Percentiles rank a stretch among this genome's conserved stretches.
phyloP scores from a whole-genome alignment of 1,140 invertebrate species.

The Pogonognathellus flavescens region DNA sequence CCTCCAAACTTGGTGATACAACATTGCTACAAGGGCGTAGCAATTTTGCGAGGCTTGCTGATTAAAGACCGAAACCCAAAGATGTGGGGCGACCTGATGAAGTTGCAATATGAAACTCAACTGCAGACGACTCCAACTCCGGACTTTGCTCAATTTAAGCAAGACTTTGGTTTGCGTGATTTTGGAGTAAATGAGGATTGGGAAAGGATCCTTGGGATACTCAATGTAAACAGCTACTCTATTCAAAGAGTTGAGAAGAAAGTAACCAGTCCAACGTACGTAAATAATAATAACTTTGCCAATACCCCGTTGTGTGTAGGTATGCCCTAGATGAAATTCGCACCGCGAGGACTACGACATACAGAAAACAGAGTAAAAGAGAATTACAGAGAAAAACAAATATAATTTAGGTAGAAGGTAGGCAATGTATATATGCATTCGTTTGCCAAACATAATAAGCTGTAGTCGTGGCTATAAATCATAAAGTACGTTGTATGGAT shows the following conservation, averaged over 20 bases:
- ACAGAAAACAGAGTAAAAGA: too few species aligned
- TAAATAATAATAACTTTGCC: too few species aligned
- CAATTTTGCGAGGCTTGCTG: slow-evolving; percentile 53
- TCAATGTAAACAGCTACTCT: slow-evolving; percentile 60
- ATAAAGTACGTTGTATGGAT: too few species aligned
- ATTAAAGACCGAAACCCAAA: slow-evolving; percentile 46
- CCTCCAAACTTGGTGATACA: slow-evolving; percentile 56
- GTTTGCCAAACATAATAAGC: too few species aligned
- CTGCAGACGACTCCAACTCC: slow-evolving; percentile 18
- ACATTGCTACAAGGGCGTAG: slow-evolving; percentile 57
- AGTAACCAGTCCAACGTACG: slow-evolving; percentile 44
- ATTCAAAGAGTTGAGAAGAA: slow-evolving; percentile 58
- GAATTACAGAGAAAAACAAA: too few species aligned
- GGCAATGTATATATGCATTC: too few species aligned
- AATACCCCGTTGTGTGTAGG: background rate
- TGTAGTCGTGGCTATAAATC: too few species aligned
- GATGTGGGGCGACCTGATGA: slow-evolving; percentile 54
- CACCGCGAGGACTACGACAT: too few species aligned
- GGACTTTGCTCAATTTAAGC: slow-evolving; percentile 55
- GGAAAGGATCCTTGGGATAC: slow-evolving; percentile 53
- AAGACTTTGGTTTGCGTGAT: slow-evolving; percentile 53
- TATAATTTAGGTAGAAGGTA: too few species aligned
- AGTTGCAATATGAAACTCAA: slow-evolving; percentile 54
- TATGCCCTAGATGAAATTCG: background rate
- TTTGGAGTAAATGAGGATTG: slow-evolving; percentile 56